Conservation (phyloP, 2,888 invertebrate genomes). For the Anthophora plumipes region DNA sequence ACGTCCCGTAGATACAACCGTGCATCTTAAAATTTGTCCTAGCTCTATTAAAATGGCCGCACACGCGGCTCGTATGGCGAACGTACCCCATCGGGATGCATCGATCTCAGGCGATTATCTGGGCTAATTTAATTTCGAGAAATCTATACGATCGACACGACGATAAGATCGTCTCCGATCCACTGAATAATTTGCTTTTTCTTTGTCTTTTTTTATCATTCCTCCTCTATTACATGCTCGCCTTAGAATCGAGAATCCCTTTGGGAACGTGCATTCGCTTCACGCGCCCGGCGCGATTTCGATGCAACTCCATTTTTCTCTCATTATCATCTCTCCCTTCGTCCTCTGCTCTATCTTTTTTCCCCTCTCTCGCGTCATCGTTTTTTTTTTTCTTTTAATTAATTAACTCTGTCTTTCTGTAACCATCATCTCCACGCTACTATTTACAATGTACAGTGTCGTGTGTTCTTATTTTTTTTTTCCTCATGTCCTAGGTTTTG, state of each 20-base stretch:
- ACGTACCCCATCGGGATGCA: conserved; percentile 37
- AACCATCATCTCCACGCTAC: conserved; percentile 78
- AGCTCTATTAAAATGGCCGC: conserved; percentile 65
- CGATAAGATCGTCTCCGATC: background rate
- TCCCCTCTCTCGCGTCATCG: conserved; percentile 9
- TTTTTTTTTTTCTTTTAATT: conserved; percentile 63
- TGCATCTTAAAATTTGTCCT: conserved; percentile 63
- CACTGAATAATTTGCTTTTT: no score
- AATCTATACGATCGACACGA: background rate
- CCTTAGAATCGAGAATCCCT: conserved; percentile 34
- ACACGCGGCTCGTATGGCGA: conserved; percentile 60
- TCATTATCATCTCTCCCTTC: conserved; percentile 5
- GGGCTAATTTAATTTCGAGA: background rate
- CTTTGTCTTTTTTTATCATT: background rate
- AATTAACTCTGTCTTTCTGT: conserved; percentile 79
- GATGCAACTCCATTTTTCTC: conserved; percentile 69
- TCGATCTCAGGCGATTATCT: conserved; percentile 31
- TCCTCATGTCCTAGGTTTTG: conserved; percentile 78
- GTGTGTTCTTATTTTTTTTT: conserved; percentile 66
- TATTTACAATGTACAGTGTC: conserved; percentile 84
- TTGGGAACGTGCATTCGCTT: conserved; percentile 57
- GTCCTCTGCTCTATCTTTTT: conserved; percentile 18
- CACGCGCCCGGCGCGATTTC: conserved; percentile 68
- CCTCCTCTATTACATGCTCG: background rate
- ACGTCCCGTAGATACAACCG: conserved; percentile 53